Conservation (phyloP, 53 echinoderm and acorn worm species). For the Echinarachnius parma region DNA sequence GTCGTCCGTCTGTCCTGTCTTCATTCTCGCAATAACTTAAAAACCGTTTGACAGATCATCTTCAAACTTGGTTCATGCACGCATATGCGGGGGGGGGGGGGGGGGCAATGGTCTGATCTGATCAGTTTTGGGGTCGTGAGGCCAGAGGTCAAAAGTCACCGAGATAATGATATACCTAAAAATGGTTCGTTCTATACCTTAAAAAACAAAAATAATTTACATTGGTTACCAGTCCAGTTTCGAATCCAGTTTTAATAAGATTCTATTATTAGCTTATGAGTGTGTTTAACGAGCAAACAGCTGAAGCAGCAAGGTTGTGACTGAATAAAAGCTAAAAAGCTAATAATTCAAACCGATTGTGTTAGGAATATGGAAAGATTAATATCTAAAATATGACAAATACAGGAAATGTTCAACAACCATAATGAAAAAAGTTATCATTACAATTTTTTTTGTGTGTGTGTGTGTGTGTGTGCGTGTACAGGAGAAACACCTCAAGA, state of each 20-base stretch:
- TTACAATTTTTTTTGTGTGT: neutral
- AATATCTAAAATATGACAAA: no score
- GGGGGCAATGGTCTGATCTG: slow-evolving; percentile 9
- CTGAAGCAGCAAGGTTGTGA: no score
- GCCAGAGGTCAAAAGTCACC: slow-evolving; percentile 12
- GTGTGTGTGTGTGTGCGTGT: slow-evolving; percentile 5
- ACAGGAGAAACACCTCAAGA: slow-evolving; percentile 4
- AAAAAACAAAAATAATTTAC: slow-evolving; percentile 9
- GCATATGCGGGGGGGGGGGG: no score
- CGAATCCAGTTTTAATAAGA: slow-evolving; percentile 12
- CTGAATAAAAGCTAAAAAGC: no score
- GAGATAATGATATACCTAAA: slow-evolving; percentile 11
- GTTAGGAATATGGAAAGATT: no score
- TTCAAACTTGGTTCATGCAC: no score
- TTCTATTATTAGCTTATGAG: slow-evolving; percentile 6
- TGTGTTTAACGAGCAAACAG: slow-evolving; percentile 5
- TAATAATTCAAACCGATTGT: no score
- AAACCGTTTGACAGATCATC: no score
- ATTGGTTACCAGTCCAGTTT: slow-evolving; percentile 14
- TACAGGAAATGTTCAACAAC: no score
- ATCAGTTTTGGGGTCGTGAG: slow-evolving; percentile 9
- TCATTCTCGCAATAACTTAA: slow-evolving; percentile 3
- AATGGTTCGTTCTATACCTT: slow-evolving; percentile 5
- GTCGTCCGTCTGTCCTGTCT: neutral
- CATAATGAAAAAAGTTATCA: no score